Base-by-base conservation (phyloP, 2,888 invertebrate genomes). In the Sphaerophoria rueppellii region DNA sequence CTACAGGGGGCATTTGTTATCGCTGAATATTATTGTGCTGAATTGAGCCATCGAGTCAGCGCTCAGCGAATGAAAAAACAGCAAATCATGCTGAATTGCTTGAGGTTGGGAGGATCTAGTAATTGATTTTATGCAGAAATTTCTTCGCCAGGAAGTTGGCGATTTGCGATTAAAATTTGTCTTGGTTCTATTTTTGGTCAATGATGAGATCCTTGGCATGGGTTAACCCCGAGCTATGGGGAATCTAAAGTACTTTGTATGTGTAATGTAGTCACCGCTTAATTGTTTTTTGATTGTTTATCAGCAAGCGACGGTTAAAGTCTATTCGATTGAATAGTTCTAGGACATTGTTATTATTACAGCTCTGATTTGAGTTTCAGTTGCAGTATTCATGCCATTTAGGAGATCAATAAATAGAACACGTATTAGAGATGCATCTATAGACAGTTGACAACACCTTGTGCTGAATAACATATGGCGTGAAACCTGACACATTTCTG, bases 1-100 rank as follows among this genome's bases (percentile, higher is more conserved):
- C 85, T 67, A 81, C 85, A 77, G 85, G 85, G 85, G 85, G 85
- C 85, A 85, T 81, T 85, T 54, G 48, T 81, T 85, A 85, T 85
- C 85, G 50, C 54, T 43, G 34, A 32, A 6, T 14, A 6, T 14
- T 57, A 14, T 74, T 35, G 69, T 40, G 46, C 72, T 67, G 69
- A 48, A 81, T 69, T 24, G 69, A 81, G 54, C 69, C 67, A 71
- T 69, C 63, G 48, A 46, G 63, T 63, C 55, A 58, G 52, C 34
- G 7, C 76, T 50, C 48, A 16, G 50, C 71, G 72, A 40, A 40
- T 67, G 24, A 24, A 40, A 40, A 9, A 70, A 61, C 55, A 61
- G 12, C 16, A 0, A 67, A 46, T 54, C 54, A 40, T n/a, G 24
- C 24, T 24, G 24, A 24, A 24, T 2, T 24, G 24, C 24, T 24